A percentile compares a stretch with the other conserved stretches of the same genome.
These are phyloP conservation scores for Periphyllus acericola DNA, from an alignment of 2,888 invertebrate genomes.

Conservation along the genomic window DNA sequence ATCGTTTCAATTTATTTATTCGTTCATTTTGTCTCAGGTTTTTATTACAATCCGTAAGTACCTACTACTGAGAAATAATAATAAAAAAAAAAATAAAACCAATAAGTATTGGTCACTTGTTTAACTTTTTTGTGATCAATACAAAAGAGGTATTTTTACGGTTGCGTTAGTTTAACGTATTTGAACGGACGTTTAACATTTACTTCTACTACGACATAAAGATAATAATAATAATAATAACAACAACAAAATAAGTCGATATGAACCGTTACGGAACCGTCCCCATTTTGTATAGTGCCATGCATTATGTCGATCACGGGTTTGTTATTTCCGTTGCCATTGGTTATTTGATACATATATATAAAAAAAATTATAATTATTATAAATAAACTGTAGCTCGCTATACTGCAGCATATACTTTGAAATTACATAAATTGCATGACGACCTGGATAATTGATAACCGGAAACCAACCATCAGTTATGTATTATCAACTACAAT, in stretches of 20 bases:
- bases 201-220: background rate
- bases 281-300: background rate
- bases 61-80: background rate
- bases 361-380: background rate
- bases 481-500: background rate
- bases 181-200: slow-evolving; percentile 11
- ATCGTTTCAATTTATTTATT: slow-evolving; percentile 2
- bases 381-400: background rate
- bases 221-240: slow-evolving; percentile 26
- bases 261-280: background rate
- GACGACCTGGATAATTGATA: background rate
- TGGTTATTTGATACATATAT: background rate
- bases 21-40: background rate
- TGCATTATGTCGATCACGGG: background rate
- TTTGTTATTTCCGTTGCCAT: slow-evolving; percentile 45
- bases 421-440: background rate
- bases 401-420: background rate
- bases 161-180: background rate
- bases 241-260: background rate
- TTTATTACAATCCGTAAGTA: background rate
- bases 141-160: slow-evolving; percentile 7
- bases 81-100: background rate
- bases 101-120: slow-evolving; percentile 19
- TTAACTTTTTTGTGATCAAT: background rate
- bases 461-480: background rate